These are phyloP conservation scores for Lacerta bilineata DNA, from an alignment of 2,797 vertebrate genomes.

Conservation along the genomic window DNA sequence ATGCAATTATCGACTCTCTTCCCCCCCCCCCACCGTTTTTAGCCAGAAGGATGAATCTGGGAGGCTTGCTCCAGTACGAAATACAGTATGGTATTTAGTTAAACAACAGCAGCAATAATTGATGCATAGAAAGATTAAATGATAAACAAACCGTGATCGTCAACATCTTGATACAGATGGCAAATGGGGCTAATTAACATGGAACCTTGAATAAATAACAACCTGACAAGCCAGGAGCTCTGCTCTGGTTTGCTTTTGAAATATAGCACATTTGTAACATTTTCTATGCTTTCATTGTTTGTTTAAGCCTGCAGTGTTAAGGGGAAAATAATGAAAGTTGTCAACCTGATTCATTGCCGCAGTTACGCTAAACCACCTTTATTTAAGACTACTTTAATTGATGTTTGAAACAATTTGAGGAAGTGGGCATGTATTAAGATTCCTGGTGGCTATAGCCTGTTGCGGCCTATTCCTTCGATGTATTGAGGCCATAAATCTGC, in stretches of 20 bases:
- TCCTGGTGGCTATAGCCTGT: not conserved
- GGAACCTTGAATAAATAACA: not conserved
- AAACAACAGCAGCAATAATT: not conserved
- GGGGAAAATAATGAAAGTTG: not conserved
- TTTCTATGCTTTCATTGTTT: not conserved
- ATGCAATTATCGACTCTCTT: conserved; percentile 45
- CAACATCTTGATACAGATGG: conserved; percentile 22
- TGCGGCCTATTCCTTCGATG: not conserved
- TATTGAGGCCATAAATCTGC: not conserved
- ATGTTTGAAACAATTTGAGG: not conserved
- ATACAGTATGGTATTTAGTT: not conserved
- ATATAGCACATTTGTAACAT: conserved; percentile 17
- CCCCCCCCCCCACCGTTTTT: conserved; percentile 1
- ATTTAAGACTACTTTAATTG: not conserved
- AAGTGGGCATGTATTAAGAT: not conserved
- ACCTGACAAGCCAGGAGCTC: not conserved
- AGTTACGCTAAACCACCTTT: not conserved
- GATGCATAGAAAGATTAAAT: not conserved
- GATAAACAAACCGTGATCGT: rapidly evolving
- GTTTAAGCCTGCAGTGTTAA: not conserved
- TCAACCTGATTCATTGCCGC: not conserved
- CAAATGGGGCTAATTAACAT: not conserved
- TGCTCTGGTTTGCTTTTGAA: conserved; percentile 29
- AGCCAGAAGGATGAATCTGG: not conserved
- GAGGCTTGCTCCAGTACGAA: not conserved